Conservation (phyloP, 2,888 invertebrate species). For the Caenorhabditis sp. region DNA sequence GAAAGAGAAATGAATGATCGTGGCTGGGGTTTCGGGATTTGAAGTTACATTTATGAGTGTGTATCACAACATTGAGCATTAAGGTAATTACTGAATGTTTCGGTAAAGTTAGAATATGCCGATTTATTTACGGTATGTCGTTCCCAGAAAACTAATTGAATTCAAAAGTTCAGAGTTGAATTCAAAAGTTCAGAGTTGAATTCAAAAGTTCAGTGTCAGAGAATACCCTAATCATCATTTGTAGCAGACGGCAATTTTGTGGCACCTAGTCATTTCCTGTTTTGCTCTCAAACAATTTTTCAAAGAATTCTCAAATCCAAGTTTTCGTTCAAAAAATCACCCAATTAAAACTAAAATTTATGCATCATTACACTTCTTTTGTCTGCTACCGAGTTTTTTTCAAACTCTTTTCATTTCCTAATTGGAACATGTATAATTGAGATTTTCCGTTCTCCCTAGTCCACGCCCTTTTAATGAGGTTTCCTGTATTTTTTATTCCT, state of each 20-base stretch:
- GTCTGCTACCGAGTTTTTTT: not conserved
- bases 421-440: conserved; percentile 39
- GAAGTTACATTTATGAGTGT: not conserved
- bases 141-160: too few species aligned
- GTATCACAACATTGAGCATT: too few species aligned
- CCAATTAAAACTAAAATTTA: not conserved
- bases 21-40: too few species aligned
- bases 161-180: not conserved
- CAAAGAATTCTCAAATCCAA: not conserved
- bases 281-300: not conserved
- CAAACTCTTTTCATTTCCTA: conserved; percentile 31
- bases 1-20: too few species aligned
- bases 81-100: too few species aligned
- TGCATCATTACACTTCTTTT: conserved; percentile 13
- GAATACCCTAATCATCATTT: not conserved
- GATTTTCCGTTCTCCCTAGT: conserved; percentile 10
- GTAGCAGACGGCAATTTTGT: not conserved
- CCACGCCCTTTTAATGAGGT: conserved; percentile 6
- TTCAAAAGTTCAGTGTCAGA: too few species aligned
- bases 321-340: conserved; percentile 12
- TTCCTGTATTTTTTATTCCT: conserved; percentile 3
- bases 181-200: too few species aligned
- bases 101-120: too few species aligned
- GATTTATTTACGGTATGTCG: not conserved
- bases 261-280: not conserved